phyloP scores from a whole-genome alignment of 2,797 vertebrate species.

The Nasua narica region DNA sequence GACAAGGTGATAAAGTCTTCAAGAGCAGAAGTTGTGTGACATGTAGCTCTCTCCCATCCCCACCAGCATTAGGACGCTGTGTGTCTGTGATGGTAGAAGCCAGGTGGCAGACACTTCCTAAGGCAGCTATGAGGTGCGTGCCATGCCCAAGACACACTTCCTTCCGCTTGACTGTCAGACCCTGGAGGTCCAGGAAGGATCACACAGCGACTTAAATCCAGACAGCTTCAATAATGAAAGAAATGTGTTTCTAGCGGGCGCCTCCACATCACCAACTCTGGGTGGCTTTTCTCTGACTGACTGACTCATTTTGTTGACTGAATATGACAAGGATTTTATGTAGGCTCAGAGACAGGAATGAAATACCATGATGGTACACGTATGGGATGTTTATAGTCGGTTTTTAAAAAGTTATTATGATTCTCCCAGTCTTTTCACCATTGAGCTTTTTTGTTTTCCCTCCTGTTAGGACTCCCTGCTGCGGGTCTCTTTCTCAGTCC shows the following conservation, averaged over 20 bases:
- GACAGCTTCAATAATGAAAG: neutral
- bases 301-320: neutral
- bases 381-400: neutral
- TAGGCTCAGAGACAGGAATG: neutral
- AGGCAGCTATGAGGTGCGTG: neutral
- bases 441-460: slow-evolving; percentile 75
- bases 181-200: neutral
- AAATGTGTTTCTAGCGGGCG: neutral
- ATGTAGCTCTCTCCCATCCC: neutral
- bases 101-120: neutral
- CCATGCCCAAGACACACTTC: neutral
- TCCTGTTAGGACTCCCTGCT: slow-evolving; percentile 76
- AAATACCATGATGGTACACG: neutral
- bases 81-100: neutral
- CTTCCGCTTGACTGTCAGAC: neutral
- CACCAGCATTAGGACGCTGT: too few relatives aligned
- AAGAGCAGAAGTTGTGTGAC: neutral
- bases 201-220: neutral
- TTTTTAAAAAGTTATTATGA: neutral
- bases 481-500: slow-evolving; percentile 65
- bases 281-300: slow-evolving; percentile 43
- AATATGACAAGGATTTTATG: neutral
- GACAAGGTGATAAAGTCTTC: neutral
- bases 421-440: slow-evolving; percentile 59
- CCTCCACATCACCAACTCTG: slow-evolving; percentile 5